phyloP scores from a whole-genome alignment of 2,797 vertebrate species.

The Rallus crepitans region DNA sequence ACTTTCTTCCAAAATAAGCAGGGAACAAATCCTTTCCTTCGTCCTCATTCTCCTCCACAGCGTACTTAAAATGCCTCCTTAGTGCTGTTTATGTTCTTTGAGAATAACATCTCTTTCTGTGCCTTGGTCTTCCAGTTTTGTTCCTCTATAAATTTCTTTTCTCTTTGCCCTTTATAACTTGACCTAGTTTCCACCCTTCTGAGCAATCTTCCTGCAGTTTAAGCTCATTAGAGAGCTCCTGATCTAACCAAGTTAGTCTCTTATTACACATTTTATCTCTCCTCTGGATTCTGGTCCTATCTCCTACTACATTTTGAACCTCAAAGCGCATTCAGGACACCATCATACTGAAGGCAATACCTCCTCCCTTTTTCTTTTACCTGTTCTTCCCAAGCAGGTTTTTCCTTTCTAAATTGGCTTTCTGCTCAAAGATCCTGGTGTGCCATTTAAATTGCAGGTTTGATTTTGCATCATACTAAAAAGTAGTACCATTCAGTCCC shows the following conservation, averaged over 20 bases:
- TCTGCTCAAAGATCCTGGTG: neutral
- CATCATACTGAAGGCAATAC: neutral
- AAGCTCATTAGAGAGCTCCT: constrained; percentile 58
- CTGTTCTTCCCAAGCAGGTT: neutral
- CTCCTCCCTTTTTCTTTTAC: neutral
- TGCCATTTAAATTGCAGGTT: neutral
- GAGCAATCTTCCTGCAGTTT: constrained; percentile 57
- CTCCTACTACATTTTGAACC: constrained; percentile 8
- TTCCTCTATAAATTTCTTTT: constrained; percentile 31
- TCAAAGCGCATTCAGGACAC: constrained; percentile 25
- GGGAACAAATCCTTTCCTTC: neutral
- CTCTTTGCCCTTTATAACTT: constrained; percentile 52
- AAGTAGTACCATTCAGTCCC: neutral
- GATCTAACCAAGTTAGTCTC: constrained; percentile 38
- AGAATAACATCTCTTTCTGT: neutral
- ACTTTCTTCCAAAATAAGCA: neutral
- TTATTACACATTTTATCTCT: constrained; percentile 9
- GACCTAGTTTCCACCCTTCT: constrained; percentile 69
- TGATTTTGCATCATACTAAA: neutral
- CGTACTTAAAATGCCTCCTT: neutral
- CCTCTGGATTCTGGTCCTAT: neutral
- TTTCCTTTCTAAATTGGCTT: neutral
- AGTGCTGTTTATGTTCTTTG: neutral
- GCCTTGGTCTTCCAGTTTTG: constrained; percentile 36
- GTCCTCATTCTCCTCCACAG: neutral